These are phyloP conservation scores for Oreamnos americanus DNA, from an alignment of 2,113 vertebrate species.

Conservation along the genomic window DNA sequence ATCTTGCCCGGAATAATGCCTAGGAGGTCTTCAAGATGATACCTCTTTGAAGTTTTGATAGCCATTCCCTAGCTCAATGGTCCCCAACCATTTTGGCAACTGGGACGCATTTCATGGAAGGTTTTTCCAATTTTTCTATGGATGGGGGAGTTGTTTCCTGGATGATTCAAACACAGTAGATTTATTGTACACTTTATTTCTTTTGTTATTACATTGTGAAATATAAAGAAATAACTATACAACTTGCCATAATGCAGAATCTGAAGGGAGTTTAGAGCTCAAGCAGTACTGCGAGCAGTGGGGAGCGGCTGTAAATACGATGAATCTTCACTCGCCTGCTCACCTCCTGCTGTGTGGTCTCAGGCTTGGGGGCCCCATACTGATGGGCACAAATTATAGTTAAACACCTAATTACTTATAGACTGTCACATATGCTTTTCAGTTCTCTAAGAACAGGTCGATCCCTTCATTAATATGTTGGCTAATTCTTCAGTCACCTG, in stretches of 20 bases:
- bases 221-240: neutral
- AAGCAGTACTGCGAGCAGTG: neutral
- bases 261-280: neutral
- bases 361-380: neutral
- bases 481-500: neutral
- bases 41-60: neutral
- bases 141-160: neutral
- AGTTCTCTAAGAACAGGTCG: neutral
- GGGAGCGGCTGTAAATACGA: rapidly evolving
- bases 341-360: neutral
- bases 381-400: neutral
- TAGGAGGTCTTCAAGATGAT: neutral
- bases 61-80: neutral
- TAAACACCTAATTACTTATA: neutral
- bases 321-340: neutral
- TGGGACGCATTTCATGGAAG: neutral
- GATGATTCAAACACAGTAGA: neutral
- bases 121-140: neutral
- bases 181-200: neutral
- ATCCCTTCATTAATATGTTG: neutral
- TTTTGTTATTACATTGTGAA: neutral
- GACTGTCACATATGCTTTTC: neutral
- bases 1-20: neutral
- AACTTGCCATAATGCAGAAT: neutral
- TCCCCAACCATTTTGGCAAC: neutral